These are phyloP conservation scores for Escarpia spicata DNA, from an alignment of 2,888 invertebrate species.

Conservation along the genomic window DNA sequence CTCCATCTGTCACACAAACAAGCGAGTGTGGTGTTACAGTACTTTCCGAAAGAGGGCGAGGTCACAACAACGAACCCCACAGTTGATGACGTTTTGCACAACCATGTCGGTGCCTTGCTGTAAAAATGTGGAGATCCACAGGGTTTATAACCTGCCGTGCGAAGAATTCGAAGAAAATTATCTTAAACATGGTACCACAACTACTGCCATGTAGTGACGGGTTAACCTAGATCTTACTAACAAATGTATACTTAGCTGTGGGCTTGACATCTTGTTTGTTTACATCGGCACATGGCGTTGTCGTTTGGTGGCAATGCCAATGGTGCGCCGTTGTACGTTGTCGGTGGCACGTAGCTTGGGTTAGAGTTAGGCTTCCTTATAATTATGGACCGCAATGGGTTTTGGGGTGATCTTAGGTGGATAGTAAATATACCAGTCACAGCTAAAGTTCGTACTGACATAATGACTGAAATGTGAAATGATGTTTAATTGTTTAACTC, in stretches of 20 bases:
- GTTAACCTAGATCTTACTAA: neutral
- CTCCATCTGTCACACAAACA: no score
- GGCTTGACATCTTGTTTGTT: neutral
- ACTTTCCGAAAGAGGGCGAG: neutral
- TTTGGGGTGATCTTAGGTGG: no score
- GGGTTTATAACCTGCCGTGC: constrained; percentile 25
- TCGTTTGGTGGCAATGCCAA: neutral
- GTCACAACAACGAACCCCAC: constrained; percentile 25
- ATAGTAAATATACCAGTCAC: no score
- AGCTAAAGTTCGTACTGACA: no score
- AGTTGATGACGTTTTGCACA: neutral
- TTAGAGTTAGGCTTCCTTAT: no score
- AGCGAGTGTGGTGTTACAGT: neutral
- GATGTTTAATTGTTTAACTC: no score
- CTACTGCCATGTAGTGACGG: neutral
- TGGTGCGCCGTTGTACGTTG: neutral
- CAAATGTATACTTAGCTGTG: neutral
- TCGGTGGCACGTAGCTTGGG: neutral
- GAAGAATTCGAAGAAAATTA: constrained; percentile 27
- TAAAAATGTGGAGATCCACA: constrained; percentile 24
- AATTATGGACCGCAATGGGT: no score
- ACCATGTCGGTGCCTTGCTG: constrained; percentile 28
- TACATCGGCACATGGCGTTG: neutral
- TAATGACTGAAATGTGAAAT: no score
- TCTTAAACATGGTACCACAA: constrained; percentile 20